Base-by-base conservation (phyloP, 2,797 vertebrate species). In the Semaprochilodus insignis region DNA sequence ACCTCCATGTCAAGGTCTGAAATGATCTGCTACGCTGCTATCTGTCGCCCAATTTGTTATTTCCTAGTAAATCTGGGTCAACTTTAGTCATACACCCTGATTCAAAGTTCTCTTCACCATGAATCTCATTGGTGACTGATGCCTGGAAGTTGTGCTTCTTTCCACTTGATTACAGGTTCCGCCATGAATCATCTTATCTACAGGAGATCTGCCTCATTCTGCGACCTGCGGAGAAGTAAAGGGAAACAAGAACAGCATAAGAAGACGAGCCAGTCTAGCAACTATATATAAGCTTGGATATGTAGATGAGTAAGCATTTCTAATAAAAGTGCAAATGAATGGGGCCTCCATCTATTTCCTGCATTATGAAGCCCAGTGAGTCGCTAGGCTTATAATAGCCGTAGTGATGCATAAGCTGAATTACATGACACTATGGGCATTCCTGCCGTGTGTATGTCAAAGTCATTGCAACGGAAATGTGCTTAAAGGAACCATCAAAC, bases 1-100 rank as follows among this genome's bases (percentile, higher is more conserved):
- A 93, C 93, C 88, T 94, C 95, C 93, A 96, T 96, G 83, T 93
- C 94, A 71, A 91, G 83, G 72, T 31, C 36, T 77, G 48, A 36
- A 73, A 71, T 78, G 57, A 65, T 76, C 74, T 67, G 55, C 36
- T 51, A 0, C 17, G 59, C n/a, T 75, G 71, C 85, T 86, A 83
- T 85, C 88, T 87, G 70, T 79, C 81, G 70, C 63, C 81, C 60
- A 85, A 79, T 79, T 81, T 71, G 79, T 81, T 80, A 82, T 67
- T 65, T 81, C 78, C 84, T 82, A 82, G 63, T 59, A 83, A 82
- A 62, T 44, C 19, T 36, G 79, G 57, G 73, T 85, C 59, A 77
- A 51, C 83, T 82, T 78, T 83, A 81, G 86, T 89, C 88, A 89
- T 89, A 86, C 77, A 71, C 80, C 76, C 74, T 78, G 81, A 21